phyloP scores from a whole-genome alignment of 2,888 invertebrate species.

The Orthosia gothica region DNA sequence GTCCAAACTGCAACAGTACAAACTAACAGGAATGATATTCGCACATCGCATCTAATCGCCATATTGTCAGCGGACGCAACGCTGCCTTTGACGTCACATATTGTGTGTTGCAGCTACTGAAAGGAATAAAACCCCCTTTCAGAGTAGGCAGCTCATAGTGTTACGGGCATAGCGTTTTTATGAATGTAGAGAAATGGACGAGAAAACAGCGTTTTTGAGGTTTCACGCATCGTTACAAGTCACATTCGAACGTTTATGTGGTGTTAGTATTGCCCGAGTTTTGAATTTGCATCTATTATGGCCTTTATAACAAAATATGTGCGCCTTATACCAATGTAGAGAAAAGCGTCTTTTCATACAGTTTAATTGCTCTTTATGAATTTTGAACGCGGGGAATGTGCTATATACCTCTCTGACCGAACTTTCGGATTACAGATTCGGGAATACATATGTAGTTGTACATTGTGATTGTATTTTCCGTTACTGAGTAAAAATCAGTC shows the following conservation, averaged over 20 bases:
- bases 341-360: too few relatives aligned
- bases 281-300: not conserved
- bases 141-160: not conserved
- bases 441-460: too few relatives aligned
- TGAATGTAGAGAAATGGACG: not conserved
- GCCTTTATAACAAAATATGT: too few relatives aligned
- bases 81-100: constrained; percentile 15
- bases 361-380: too few relatives aligned
- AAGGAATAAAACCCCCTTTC: constrained; percentile 1
- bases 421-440: too few relatives aligned
- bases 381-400: too few relatives aligned
- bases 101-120: constrained; percentile 19
- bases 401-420: too few relatives aligned
- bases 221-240: too few relatives aligned
- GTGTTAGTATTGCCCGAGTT: not conserved
- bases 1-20: not conserved
- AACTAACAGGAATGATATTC: constrained; percentile 21
- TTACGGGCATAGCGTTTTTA: not conserved
- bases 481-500: too few relatives aligned
- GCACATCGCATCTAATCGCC: constrained; percentile 8
- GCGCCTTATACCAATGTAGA: too few relatives aligned
- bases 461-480: too few relatives aligned
- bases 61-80: constrained; percentile 1
- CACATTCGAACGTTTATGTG: not conserved
- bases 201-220: too few relatives aligned